These are phyloP conservation scores for Falco rusticolus DNA, from an alignment of 2,797 vertebrate species.

Conservation along the genomic window DNA sequence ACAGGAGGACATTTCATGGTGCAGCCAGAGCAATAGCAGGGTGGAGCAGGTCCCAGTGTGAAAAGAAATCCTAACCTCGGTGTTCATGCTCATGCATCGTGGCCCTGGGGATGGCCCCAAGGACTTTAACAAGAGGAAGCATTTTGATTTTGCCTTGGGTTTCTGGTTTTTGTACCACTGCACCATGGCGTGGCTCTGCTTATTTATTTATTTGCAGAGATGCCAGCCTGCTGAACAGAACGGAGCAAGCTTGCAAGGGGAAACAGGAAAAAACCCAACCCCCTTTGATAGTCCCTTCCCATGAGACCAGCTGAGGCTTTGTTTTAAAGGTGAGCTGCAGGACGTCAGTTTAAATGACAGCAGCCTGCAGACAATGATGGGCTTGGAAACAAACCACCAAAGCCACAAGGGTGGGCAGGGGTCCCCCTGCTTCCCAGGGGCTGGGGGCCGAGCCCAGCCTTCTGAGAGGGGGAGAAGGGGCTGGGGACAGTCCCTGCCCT, in stretches of 20 bases:
- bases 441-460: not conserved
- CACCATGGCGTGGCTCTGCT: not conserved
- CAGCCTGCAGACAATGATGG: not conserved
- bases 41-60: not conserved
- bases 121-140: not conserved
- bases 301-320: not conserved
- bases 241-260: not conserved
- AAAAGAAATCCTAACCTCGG: not conserved
- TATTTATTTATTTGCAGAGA: not conserved
- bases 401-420: not conserved
- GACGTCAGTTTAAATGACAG: not conserved
- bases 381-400: not conserved
- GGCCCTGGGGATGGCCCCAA: not conserved
- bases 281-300: not conserved
- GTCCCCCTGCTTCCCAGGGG: not conserved
- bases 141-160: not conserved
- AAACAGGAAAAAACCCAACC: not conserved
- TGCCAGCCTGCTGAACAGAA: not conserved
- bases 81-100: not conserved
- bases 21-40: not conserved
- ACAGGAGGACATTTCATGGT: not conserved
- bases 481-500: not conserved
- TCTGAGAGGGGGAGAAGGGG: not conserved
- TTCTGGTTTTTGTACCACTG: not conserved
- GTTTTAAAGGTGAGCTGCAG: not conserved